Evolutionary conservation across 2,888 invertebrate species (phyloP), one percentile per base, ranked within the genome.

Genomic region (Nomada hirtipes): DNA sequence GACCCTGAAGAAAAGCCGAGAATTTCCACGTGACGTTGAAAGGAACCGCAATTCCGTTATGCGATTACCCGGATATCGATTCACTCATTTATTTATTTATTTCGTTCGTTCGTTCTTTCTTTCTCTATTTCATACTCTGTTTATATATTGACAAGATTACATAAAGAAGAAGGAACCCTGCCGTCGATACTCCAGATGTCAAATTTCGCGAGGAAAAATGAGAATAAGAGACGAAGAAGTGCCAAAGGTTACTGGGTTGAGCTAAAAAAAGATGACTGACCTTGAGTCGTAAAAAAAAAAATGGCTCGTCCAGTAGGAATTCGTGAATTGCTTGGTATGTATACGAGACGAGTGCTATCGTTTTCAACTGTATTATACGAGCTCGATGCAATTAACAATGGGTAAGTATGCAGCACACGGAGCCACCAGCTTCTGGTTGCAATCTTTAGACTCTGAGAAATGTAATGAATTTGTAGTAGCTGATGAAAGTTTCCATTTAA

Each of bases 171-270:
- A 26, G 26, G 15, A 60, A 65, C 18, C 15, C 36, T 29, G 36
- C 55, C 64, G 42, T 75, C 44, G 67, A 72, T 68, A 64, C 59
- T 60, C 64, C 69, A 65, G 29, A 29, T 29, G 63, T 63, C 44
- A 23, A 55, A 68, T 68, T 55, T n/a, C 59, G 2, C 18, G 2
- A 15, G 23, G 52, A 73, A 36, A 13, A 72, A 42, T 26, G 60
- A 11, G 50, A 67, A 67, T 53, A 55, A 60, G 70, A 78, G 76
- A 57, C 72, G 75, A 69, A 76, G 78, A 78, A 76, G 78, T 71
- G 79, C 74, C 74, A 71, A 69, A 72, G 79, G 71, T 76, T 60
- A 78, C 57, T 63, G 36, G 73, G 61, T 63, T 60, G 50, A 26
- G 57, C 68, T 67, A 57, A 81, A 72, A 81, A 64, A 76, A 73